phyloP scores from a whole-genome alignment of 2,888 invertebrate genomes.

The Nesidiocoris tenuis region DNA sequence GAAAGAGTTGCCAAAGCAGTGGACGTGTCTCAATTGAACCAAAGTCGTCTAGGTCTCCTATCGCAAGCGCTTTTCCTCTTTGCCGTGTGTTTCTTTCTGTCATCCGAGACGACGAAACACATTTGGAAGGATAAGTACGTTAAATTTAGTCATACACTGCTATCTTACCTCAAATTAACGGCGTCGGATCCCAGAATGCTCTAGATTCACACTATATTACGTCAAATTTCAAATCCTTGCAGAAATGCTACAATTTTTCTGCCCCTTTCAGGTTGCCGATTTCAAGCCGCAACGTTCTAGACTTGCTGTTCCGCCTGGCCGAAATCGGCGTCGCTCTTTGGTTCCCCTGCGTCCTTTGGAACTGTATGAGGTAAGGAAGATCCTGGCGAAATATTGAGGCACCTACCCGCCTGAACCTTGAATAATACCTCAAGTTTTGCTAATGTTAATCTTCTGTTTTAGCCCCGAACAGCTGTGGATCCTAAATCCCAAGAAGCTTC shows the following conservation, averaged over 20 bases:
- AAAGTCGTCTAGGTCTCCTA: constrained; percentile 82
- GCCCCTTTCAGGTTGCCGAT: constrained; percentile 76
- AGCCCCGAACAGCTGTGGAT: constrained; percentile 71
- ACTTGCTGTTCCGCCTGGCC: constrained; percentile 83
- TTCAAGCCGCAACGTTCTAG: constrained; percentile 88
- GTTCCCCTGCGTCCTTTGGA: constrained; percentile 96
- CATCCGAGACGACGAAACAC: constrained; percentile 73
- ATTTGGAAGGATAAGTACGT: constrained; percentile 83
- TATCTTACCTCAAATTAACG: not conserved
- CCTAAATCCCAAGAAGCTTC: constrained; percentile 82
- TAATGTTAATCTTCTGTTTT: not conserved
- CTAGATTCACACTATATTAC: too few species aligned
- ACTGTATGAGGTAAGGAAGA: constrained; percentile 71
- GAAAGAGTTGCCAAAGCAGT: constrained; percentile 55
- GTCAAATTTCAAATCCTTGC: too few species aligned
- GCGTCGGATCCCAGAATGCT: too few species aligned
- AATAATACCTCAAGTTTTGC: not conserved
- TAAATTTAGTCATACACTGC: not conserved
- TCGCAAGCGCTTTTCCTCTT: constrained; percentile 90
- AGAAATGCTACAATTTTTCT: too few species aligned
- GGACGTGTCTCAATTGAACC: constrained; percentile 84
- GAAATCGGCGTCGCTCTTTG: constrained; percentile 92
- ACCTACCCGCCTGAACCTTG: too few species aligned
- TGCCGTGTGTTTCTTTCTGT: constrained; percentile 82
- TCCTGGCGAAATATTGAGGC: not conserved